Evolutionary conservation across 1,140 invertebrate species (phyloP).

Genomic region (Drosophila sechellia): DNA sequence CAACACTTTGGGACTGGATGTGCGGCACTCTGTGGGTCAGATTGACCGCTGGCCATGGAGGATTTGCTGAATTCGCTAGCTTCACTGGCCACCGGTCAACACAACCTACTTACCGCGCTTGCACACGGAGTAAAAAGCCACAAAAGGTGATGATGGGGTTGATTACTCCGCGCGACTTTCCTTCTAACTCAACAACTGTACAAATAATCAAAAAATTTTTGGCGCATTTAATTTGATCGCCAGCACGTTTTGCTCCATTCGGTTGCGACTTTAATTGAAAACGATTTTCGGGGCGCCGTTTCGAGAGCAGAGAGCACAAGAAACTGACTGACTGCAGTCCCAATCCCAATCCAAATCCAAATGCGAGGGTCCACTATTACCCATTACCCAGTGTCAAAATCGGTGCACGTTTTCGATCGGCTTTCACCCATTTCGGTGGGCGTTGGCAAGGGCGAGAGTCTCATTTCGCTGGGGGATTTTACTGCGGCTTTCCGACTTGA

Average conservation of each 20-base stretch:
- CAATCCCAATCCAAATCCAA: constrained; percentile 1
- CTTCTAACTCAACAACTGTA: constrained; percentile 74
- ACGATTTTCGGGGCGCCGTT: constrained; percentile 70
- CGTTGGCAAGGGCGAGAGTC: constrained; percentile 63
- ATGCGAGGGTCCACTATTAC: constrained; percentile 45
- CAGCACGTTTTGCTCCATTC: constrained; percentile 68
- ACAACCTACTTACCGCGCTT: constrained; percentile 64
- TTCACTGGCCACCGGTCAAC: constrained; percentile 51
- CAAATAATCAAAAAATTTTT: constrained; percentile 80
- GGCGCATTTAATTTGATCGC: constrained; percentile 78
- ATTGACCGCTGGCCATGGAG: constrained; percentile 8
- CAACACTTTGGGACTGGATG: constrained; percentile 23
- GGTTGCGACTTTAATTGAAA: constrained; percentile 71
- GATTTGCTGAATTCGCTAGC: constrained; percentile 20
- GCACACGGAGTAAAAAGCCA: constrained; percentile 36
- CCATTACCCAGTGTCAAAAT: constrained; percentile 68
- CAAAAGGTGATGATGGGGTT: constrained; percentile 82
- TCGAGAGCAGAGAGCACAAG: constrained; percentile 41
- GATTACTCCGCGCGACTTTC: constrained; percentile 78
- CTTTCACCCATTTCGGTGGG: constrained; percentile 72
- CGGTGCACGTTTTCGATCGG: constrained; percentile 67
- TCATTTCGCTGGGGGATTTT: constrained; percentile 43
- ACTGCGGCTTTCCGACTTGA: constrained; percentile 33
- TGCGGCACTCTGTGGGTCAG: constrained; percentile 60
- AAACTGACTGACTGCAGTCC: constrained; percentile 23